phyloP scores from a whole-genome alignment of 2,113 vertebrate genomes.

The Cebidichthys violaceus region DNA sequence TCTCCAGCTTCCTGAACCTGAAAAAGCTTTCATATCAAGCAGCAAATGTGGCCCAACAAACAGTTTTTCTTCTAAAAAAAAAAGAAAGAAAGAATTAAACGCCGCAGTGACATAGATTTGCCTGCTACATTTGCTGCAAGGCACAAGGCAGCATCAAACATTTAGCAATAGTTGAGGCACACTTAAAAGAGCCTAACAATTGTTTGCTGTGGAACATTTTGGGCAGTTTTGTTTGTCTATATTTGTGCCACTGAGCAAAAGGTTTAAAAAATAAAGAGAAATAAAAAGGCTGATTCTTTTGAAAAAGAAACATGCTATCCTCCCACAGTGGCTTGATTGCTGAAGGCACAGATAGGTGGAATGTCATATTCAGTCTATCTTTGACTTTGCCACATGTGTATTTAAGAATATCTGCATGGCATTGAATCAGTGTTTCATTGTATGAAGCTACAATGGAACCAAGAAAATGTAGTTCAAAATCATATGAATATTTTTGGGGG shows the following conservation, averaged over 20 bases:
- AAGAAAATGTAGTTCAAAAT: not conserved
- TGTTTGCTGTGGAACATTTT: slow-evolving; percentile 54
- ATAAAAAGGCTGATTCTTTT: slow-evolving; percentile 15
- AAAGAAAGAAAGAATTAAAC: slow-evolving; percentile 32
- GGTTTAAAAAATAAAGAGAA: slow-evolving; percentile 17
- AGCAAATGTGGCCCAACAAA: slow-evolving; percentile 52
- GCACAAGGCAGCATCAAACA: slow-evolving; percentile 67
- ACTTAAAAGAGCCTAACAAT: slow-evolving; percentile 55
- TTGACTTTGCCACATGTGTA: slow-evolving; percentile 33
- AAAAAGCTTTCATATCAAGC: slow-evolving; percentile 68
- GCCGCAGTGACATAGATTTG: slow-evolving; percentile 54
- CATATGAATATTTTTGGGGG: too few species aligned
- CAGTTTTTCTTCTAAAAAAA: slow-evolving; percentile 42
- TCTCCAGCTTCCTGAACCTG: slow-evolving; percentile 39
- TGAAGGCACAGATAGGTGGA: slow-evolving; percentile 51
- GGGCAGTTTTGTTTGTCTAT: slow-evolving; percentile 56
- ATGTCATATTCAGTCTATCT: slow-evolving; percentile 25
- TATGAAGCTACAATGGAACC: not conserved
- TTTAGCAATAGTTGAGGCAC: slow-evolving; percentile 57
- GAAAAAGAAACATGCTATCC: slow-evolving; percentile 22
- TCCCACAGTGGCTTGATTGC: slow-evolving; percentile 58
- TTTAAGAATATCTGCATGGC: slow-evolving; percentile 46
- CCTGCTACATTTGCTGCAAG: slow-evolving; percentile 58
- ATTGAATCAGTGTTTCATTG: slow-evolving; percentile 29
- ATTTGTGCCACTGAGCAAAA: slow-evolving; percentile 52